Evolutionary conservation across 2,888 invertebrate genomes (phyloP), one percentile per base, ranked within the genome.

Genomic region (Spodoptera picta): DNA sequence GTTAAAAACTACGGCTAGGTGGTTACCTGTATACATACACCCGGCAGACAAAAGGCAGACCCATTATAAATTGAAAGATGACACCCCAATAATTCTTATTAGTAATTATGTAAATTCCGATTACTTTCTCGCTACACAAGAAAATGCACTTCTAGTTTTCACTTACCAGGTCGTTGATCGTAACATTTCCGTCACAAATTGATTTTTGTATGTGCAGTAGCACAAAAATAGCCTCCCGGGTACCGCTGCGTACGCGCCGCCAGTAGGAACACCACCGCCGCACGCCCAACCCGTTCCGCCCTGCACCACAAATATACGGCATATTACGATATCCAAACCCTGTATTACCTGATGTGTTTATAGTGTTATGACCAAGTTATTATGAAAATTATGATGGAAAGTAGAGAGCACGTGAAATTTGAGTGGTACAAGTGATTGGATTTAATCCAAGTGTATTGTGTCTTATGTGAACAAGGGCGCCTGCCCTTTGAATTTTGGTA

Each of bases 181-280:
- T 94, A 88, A 91, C 92, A 92, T 92, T 93, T 93, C 91, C 90
- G 89, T 91, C 91, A 90, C 90, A 89, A 91, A 90, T 87, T 89
- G 86, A 90, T 90, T 92, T 92, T 93, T 91, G 88, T 92, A 85
- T 91, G 87, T 90, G 90, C 90, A 90, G 89, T 89, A 93, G 94
- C 91, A 93, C 93, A 74, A 92, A 94, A 94, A 94, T 94, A 94
- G 90, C 89, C 84, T 86, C 89, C 94, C 92, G 94, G 94, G 94
- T 87, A 87, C 86, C 87, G 91, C 87, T 88, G 87, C 88, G 87
- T 83, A 82, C 85, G 84, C 87, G 87, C 82, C 72, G 83, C 82
- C 88, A 90, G 89, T 90, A 79, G 81, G 68, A 80, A 81, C 79
- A 84, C 65, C 78, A 83, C 80, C 83, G 84, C 73, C 84, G 83